Conservation (phyloP, 2,113 vertebrate genomes). For the Pimephales promelas region DNA sequence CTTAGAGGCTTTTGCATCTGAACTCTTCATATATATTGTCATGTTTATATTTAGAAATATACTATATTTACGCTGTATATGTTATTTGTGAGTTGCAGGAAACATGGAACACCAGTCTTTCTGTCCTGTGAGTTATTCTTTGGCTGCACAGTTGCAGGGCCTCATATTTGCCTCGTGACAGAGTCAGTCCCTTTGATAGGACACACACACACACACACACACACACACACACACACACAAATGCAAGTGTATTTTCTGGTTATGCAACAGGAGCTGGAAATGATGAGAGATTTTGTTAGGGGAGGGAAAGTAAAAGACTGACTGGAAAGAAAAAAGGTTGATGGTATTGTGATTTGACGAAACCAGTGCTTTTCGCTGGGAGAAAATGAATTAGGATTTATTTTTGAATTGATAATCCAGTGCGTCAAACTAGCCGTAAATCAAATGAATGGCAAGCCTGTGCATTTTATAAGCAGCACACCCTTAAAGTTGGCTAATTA, state of each 20-base stretch:
- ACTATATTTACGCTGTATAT: too few species aligned
- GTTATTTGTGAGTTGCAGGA: background rate
- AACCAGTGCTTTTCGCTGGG: background rate
- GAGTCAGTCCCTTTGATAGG: slow-evolving; percentile 13
- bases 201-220: background rate
- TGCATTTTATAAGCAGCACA: background rate
- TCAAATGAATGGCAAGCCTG: background rate
- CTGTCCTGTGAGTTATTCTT: slow-evolving; percentile 10
- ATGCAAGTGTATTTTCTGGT: slow-evolving; percentile 6
- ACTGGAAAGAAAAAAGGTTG: background rate
- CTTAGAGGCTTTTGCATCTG: too few species aligned
- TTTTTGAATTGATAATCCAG: background rate
- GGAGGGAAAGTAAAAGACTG: background rate
- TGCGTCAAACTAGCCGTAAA: background rate
- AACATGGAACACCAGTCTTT: background rate
- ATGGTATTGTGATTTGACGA: background rate
- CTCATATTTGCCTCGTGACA: slow-evolving; percentile 2
- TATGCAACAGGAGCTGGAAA: slow-evolving; percentile 8
- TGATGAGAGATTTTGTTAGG: background rate
- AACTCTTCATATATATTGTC: too few species aligned
- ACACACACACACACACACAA: background rate
- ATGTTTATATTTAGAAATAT: too few species aligned
- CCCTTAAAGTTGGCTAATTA: background rate
- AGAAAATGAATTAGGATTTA: background rate
- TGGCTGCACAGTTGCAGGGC: background rate